Conservation (phyloP, 2,888 invertebrate species). For the Euspilapteryx auroguttella region DNA sequence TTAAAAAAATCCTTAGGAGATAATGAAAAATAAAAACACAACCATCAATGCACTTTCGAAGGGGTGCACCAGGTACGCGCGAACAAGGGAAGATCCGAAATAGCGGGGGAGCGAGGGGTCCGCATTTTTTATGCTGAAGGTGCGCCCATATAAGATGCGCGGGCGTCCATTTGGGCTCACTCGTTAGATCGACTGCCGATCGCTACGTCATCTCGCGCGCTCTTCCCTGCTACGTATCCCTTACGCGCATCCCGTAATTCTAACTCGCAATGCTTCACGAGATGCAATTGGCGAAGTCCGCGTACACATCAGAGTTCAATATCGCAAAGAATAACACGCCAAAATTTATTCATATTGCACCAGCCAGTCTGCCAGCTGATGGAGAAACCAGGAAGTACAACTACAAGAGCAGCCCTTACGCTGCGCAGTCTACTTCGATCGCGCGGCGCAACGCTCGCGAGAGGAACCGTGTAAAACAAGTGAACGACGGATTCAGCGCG, state of each 20-base stretch:
- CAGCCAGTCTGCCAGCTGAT: too few relatives aligned
- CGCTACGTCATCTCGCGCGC: too few relatives aligned
- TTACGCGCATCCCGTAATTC: too few relatives aligned
- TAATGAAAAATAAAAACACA: neutral
- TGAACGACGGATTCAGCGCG: slow-evolving; percentile 89
- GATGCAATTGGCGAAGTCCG: slow-evolving; percentile 13
- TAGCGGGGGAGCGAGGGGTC: slow-evolving; percentile 35
- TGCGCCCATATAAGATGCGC: slow-evolving; percentile 36
- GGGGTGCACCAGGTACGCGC: slow-evolving; percentile 36
- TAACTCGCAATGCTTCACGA: slow-evolving; percentile 31
- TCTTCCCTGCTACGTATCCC: too few relatives aligned
- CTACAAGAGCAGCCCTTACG: slow-evolving; percentile 57
- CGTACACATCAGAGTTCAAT: slow-evolving; percentile 11
- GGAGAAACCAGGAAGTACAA: slow-evolving; percentile 70
- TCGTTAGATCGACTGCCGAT: slow-evolving; percentile 26
- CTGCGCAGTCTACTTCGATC: slow-evolving; percentile 79
- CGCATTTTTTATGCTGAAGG: slow-evolving; percentile 38
- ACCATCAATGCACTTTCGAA: slow-evolving; percentile 11
- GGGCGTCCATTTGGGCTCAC: slow-evolving; percentile 27
- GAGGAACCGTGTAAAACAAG: slow-evolving; percentile 92
- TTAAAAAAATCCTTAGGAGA: too few relatives aligned
- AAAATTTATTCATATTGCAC: slow-evolving; percentile 53
- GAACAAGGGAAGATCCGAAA: slow-evolving; percentile 26
- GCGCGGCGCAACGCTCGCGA: slow-evolving; percentile 93
- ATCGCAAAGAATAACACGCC: slow-evolving; percentile 15